A percentile compares a stretch with the other conserved stretches of the same genome.
Conservation (phyloP, 2,113 vertebrate genomes). For the Eolophus roseicapilla region DNA sequence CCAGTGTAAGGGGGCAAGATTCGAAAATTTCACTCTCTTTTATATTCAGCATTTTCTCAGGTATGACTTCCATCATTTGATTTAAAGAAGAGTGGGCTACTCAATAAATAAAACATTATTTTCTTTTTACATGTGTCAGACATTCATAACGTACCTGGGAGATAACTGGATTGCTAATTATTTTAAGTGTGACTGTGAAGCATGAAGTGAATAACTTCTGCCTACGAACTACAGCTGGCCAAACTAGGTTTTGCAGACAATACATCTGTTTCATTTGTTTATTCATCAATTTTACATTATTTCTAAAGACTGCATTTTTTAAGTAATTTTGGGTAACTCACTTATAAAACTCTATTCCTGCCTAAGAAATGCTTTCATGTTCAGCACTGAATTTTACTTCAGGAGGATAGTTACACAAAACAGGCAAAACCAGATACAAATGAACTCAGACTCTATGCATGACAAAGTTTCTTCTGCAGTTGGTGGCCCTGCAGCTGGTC, state of each 20-base stretch:
- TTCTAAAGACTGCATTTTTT: neutral
- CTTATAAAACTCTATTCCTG: neutral
- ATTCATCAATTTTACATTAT: neutral
- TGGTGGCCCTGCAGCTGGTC: neutral
- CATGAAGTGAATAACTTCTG: neutral
- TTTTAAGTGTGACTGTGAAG: neutral
- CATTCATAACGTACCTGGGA: neutral
- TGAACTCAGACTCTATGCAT: neutral
- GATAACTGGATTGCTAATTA: neutral
- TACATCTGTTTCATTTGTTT: neutral
- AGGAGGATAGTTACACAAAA: neutral
- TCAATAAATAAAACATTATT: neutral
- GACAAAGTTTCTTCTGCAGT: neutral
- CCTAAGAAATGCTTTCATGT: neutral
- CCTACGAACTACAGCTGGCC: neutral
- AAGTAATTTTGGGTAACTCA: neutral
- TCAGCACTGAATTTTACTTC: neutral
- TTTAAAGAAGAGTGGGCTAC: neutral
- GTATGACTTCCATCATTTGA: neutral
- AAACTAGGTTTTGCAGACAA: neutral
- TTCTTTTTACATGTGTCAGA: slow-evolving; percentile 20
- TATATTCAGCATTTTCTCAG: neutral
- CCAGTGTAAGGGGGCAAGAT: accelerated
- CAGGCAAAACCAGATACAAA: neutral
- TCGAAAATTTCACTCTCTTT: neutral